Percentiles rank a stretch among this genome's conserved stretches.
Conservation (phyloP, 2,797 vertebrate genomes). For the Smutsia gigantea region DNA sequence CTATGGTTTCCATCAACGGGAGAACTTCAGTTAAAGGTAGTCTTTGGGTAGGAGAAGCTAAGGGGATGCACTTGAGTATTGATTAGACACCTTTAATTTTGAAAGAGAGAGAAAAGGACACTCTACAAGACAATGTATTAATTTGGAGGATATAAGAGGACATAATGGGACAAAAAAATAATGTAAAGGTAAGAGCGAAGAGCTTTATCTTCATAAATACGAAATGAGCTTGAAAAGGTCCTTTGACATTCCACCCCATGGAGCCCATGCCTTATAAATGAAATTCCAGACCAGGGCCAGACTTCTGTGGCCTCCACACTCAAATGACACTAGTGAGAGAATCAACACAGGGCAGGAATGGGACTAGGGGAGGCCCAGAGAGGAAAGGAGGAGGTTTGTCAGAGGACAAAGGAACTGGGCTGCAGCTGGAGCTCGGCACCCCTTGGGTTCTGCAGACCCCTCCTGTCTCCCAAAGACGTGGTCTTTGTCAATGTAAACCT, state of each 20-base stretch:
- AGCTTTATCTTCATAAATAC: background rate
- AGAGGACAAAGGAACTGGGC: background rate
- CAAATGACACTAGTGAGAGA: background rate
- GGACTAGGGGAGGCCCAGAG: background rate
- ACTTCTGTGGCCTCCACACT: background rate
- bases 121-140: background rate
- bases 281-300: background rate
- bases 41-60: background rate
- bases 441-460: background rate
- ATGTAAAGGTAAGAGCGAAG: background rate
- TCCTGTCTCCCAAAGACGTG: background rate
- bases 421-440: background rate
- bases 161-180: background rate
- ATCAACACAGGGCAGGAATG: background rate
- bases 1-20: background rate
- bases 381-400: background rate
- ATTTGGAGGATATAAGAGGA: background rate
- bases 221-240: background rate
- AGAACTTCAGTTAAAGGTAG: background rate
- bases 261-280: background rate
- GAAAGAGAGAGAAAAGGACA: background rate
- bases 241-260: fast-evolving
- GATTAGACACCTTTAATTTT: background rate
- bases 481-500: background rate
- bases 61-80: background rate